These are phyloP conservation scores for Choloepus hoffmanni DNA, from an alignment of 2,113 vertebrate genomes.

Conservation along the genomic window DNA sequence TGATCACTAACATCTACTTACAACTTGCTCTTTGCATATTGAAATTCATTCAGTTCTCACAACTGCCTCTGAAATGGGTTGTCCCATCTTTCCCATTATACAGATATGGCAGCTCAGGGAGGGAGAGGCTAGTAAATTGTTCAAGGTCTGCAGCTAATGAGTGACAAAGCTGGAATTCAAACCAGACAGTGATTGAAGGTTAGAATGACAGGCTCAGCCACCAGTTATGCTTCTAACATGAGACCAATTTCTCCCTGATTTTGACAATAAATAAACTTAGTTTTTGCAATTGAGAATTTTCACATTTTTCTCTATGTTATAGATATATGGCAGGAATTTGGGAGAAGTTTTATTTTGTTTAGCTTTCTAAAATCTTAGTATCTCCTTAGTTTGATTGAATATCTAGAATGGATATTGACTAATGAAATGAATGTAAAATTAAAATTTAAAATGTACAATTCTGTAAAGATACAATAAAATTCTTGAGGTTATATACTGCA, in stretches of 20 bases:
- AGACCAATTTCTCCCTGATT: not conserved
- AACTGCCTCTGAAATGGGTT: not conserved
- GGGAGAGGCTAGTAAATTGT: not conserved
- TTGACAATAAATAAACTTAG: not conserved
- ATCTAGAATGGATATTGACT: too few species aligned
- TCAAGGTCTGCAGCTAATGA: not conserved
- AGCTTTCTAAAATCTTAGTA: not conserved
- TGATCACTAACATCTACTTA: not conserved
- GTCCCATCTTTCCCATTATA: not conserved
- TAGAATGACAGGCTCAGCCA: not conserved
- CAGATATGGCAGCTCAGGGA: not conserved
- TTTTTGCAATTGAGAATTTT: not conserved
- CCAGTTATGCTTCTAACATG: not conserved
- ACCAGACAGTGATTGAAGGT: not conserved
- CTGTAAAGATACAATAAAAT: conserved; percentile 6
- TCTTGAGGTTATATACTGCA: not conserved
- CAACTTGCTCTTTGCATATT: not conserved
- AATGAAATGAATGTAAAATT: too few species aligned
- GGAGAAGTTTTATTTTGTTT: not conserved
- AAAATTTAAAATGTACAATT: not conserved
- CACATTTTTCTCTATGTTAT: not conserved
- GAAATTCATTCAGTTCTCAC: not conserved
- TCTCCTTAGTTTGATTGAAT: not conserved
- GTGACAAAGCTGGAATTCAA: not conserved
- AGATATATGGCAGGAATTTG: not conserved